These are phyloP conservation scores for Gadus macrocephalus DNA, from an alignment of 2,113 vertebrate genomes.

Conservation along the genomic window DNA sequence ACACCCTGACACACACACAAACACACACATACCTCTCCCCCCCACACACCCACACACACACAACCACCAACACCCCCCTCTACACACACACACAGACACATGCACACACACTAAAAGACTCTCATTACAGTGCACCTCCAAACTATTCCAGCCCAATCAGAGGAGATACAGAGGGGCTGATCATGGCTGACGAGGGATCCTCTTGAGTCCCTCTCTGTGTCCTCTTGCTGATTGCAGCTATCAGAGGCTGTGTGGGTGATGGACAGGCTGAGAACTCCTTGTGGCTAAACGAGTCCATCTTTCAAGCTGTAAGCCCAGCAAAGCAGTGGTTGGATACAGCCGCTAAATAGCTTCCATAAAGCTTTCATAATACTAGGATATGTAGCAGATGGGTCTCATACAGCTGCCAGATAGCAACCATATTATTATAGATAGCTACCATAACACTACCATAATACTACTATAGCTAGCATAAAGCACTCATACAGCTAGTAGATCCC, in stretches of 20 bases:
- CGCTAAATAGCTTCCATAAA: slow-evolving; percentile 3
- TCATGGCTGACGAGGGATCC: slow-evolving; percentile 51
- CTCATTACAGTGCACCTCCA: slow-evolving; percentile 48
- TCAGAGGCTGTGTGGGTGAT: slow-evolving; percentile 52
- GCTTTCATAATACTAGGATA: too few species aligned
- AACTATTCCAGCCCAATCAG: slow-evolving; percentile 63
- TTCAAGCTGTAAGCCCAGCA: slow-evolving; percentile 11
- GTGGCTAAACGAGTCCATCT: slow-evolving; percentile 36
- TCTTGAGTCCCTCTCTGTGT: slow-evolving; percentile 56
- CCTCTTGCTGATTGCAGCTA: slow-evolving; percentile 63
- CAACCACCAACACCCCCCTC: too few species aligned
- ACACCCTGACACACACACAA: slow-evolving; percentile 16
- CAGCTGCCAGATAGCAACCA: too few species aligned
- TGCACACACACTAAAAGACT: slow-evolving; percentile 11
- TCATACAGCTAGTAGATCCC: too few species aligned
- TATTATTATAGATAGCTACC: too few species aligned
- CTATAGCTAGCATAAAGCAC: too few species aligned
- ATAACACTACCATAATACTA: too few species aligned
- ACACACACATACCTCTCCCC: slow-evolving; percentile 19
- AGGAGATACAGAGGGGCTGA: slow-evolving; percentile 42
- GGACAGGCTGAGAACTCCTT: slow-evolving; percentile 39
- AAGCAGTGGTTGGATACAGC: slow-evolving; percentile 12
- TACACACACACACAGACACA: too few species aligned
- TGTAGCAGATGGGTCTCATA: too few species aligned
- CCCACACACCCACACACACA: background rate